Evolutionary conservation across 2,797 vertebrate species (phyloP), one percentile per base, ranked within the genome.

Genomic region (Arnoldichthys spilopterus): DNA sequence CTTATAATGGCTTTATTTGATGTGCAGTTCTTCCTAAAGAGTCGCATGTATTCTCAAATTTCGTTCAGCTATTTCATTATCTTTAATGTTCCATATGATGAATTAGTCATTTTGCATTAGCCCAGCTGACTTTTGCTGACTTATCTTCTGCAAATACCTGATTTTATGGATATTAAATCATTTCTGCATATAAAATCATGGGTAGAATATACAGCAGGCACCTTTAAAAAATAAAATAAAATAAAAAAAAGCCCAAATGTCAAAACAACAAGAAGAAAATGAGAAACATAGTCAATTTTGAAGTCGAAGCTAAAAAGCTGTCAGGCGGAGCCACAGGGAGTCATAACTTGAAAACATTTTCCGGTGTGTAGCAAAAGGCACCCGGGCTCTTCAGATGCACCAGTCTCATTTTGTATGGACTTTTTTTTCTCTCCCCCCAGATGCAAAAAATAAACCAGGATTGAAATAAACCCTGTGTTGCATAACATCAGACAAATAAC

Each of bases 401-500:
- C 70, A 80, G 47, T 64, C 71, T 78, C 59, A 64, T 79, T 83
- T 76, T 82, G 78, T 68, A 69, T 72, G 64, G 67, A 82, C 59
- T 61, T 61, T 61, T 61, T 59, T 59, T 59, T 24, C 15, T 61
- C 64, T 67, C 58, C 51, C 68, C 74, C 67, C 62, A 80, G 77
- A 72, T 78, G 77, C 84, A 78, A 75, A 85, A 79, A 84, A 82
- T 86, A 86, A 82, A 86, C 77, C 58, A 53, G 74, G 77, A 82
- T 84, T 84, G 84, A 82, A 86, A 84, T 84, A 80, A 82, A 86
- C 77, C 80, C 62, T 26, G 75, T 78, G 77, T 86, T 84, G 73
- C 84, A 78, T 80, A 86, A 84, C 82, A 86, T 79, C 75, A 86
- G 82, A 86, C 74, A 86, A 86, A 84, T 86, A 82, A 82, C 75